Evolutionary conservation across 2,113 vertebrate genomes (phyloP).

Genomic region (Triplophysa dalaica): DNA sequence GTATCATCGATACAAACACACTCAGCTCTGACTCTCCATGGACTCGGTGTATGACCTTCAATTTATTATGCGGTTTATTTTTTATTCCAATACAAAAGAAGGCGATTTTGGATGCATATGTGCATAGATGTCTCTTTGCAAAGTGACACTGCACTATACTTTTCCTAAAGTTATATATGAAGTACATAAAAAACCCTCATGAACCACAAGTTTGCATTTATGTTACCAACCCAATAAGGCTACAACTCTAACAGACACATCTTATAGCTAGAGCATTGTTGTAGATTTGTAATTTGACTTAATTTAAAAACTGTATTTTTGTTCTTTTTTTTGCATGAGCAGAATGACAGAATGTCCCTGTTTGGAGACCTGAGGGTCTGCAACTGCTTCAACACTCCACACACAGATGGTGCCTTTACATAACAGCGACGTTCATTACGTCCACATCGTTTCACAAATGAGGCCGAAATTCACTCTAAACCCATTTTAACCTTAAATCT

Average conservation of each 20-base stretch:
- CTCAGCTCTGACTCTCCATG: neutral
- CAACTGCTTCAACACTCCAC: slow-evolving; percentile 49
- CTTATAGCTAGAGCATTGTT: too few relatives aligned
- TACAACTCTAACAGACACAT: too few relatives aligned
- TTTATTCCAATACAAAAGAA: too few relatives aligned
- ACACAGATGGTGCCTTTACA: slow-evolving; percentile 56
- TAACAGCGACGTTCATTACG: slow-evolving; percentile 45
- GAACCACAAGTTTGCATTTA: too few relatives aligned
- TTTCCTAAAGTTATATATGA: too few relatives aligned
- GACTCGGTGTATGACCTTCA: neutral
- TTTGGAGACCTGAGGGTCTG: slow-evolving; percentile 41
- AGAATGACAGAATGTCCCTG: slow-evolving; percentile 31
- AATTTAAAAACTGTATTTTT: neutral
- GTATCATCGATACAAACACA: neutral
- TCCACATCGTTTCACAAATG: slow-evolving; percentile 37
- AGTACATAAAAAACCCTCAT: too few relatives aligned
- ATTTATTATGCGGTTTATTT: neutral
- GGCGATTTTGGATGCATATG: too few relatives aligned
- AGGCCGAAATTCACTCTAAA: slow-evolving; percentile 18
- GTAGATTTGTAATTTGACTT: neutral
- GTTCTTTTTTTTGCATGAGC: slow-evolving; percentile 27
- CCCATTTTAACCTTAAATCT: neutral
- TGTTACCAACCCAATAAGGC: too few relatives aligned
- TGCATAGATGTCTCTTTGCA: too few relatives aligned
- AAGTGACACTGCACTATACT: too few relatives aligned